Base-by-base conservation (phyloP, 2,888 invertebrate species). In the Temnothorax ravouxi region DNA sequence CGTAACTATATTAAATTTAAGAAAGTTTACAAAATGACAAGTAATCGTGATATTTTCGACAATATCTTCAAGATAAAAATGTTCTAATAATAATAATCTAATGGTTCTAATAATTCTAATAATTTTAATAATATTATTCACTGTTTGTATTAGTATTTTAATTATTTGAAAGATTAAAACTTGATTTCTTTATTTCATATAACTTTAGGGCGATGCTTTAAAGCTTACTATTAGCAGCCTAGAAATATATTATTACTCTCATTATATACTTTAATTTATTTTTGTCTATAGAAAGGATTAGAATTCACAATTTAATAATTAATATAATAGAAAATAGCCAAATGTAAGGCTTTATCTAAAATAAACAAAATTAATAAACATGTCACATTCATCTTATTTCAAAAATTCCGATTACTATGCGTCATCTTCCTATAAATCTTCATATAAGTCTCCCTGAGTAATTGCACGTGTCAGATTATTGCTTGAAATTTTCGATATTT, bases 401-500 rank as follows among this genome's bases (percentile, higher is more conserved):
- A 38, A 54, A 71, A 44, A 18, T 66, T 66, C 5, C 44, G 3
- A 44, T 25, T 66, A 25, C 41, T 72, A 38, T 1, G 0, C 8
- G 8, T 61, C 3, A 44, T 3, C n/a, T n/a, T 52, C n/a, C n/a
- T 9, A 34, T n/a, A 21, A 34, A 47, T 47, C n/a, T 59, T 56
- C 8, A 2, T 21, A 2, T 3, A 44, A 44, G 34, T 61, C 6
- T 38, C 2, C 34, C 1, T 52, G 6, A 21, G 21, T 34, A 52
- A 52, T 76, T 9, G 21, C 29, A n/a, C 3, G 2, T 61, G 21
- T 50, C 15, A 38, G 2, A 61, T 62, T 13, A 15, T 13, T 5
- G n/a, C n/a, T 62, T 34, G 11, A 62, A 21, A 50, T 62, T 75
- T 34, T 62, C 4, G 15, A 54, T 62, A 47, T 62, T 34, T 54